A percentile compares a stretch with the other conserved stretches of the same genome.
These are phyloP conservation scores for Paracyprichromis sp. DNA, from an alignment of 2,113 vertebrate species.

Conservation along the genomic window DNA sequence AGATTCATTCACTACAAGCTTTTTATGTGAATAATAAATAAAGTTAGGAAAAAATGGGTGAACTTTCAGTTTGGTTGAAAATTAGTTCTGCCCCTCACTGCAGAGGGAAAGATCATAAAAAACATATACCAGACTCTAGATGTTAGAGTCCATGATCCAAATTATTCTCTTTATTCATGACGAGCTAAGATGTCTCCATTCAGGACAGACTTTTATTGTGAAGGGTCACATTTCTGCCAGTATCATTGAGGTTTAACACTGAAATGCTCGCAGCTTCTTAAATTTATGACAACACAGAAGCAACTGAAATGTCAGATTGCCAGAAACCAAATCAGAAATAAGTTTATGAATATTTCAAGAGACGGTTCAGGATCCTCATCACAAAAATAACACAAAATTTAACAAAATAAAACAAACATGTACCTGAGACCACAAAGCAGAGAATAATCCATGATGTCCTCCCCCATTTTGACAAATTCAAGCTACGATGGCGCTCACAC, in stretches of 20 bases:
- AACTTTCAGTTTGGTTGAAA: background rate
- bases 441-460: background rate
- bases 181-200: background rate
- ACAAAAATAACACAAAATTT: background rate
- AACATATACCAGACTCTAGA: background rate
- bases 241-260: background rate
- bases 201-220: background rate
- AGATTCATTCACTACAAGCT: background rate
- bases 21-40: background rate
- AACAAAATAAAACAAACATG: background rate
- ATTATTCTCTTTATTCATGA: background rate
- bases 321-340: background rate
- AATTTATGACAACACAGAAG: background rate
- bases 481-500: background rate
- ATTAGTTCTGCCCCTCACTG: background rate
- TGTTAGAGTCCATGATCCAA: background rate
- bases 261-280: background rate
- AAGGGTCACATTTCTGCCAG: background rate
- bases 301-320: background rate
- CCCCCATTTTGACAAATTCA: background rate
- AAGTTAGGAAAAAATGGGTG: background rate
- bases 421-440: constrained; percentile 29
- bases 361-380: background rate
- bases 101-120: background rate
- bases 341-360: fast-evolving